Conservation (phyloP, 2,888 invertebrate genomes). For the Acrocera orbiculus region DNA sequence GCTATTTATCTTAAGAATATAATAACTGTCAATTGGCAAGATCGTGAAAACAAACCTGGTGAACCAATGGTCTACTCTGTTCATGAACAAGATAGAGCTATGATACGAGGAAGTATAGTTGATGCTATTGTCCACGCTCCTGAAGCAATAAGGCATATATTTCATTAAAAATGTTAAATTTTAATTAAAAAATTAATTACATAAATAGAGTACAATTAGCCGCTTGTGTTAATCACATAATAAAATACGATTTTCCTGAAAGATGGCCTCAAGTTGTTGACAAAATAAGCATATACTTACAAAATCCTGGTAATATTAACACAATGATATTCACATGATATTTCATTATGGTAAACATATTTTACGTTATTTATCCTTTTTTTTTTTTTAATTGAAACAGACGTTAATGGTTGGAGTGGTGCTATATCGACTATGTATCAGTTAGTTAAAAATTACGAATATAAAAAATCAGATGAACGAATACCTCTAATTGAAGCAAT, state of each 20-base stretch:
- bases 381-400: no score
- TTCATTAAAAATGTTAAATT: constrained; percentile 1
- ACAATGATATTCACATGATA: background rate
- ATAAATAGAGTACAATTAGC: constrained; percentile 63
- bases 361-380: no score
- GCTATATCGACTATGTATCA: constrained; percentile 82
- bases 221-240: constrained; percentile 81
- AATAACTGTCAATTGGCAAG: constrained; percentile 75
- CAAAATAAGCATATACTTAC: constrained; percentile 82
- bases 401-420: constrained; percentile 75
- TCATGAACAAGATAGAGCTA: constrained; percentile 89
- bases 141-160: constrained; percentile 53
- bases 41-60: constrained; percentile 55
- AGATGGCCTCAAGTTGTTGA: constrained; percentile 92
- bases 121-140: constrained; percentile 90
- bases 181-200: background rate
- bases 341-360: no score
- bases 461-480: constrained; percentile 76
- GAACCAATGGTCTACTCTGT: constrained; percentile 66
- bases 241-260: constrained; percentile 89
- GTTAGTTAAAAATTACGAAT: constrained; percentile 85
- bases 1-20: constrained; percentile 95
- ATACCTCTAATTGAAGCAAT: constrained; percentile 86
- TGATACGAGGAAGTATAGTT: constrained; percentile 85
- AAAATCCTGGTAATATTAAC: constrained; percentile 43